A percentile compares a stretch with the other conserved stretches of the same genome.
phyloP scores from a whole-genome alignment of 2,797 vertebrate species.

The Acipenser ruthenus region DNA sequence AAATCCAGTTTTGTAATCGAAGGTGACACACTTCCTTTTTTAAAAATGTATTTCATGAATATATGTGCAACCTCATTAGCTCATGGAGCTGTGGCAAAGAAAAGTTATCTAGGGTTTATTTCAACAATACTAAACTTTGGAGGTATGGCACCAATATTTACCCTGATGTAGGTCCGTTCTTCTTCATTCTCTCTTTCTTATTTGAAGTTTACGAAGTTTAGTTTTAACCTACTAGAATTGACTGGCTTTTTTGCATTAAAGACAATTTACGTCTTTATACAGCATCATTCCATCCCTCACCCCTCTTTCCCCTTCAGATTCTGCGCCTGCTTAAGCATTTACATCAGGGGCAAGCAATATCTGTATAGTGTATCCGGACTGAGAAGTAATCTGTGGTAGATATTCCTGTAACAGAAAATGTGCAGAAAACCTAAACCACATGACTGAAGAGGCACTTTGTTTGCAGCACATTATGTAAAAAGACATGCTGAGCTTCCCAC shows the following conservation, averaged over 20 bases:
- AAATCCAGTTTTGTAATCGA: conserved; percentile 15
- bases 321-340: no score
- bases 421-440: background rate
- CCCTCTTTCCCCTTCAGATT: no score
- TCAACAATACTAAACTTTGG: no score
- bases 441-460: background rate
- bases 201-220: no score
- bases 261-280: no score
- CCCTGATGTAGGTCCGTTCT: no score
- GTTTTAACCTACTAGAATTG: no score
- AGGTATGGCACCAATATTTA: no score
- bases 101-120: background rate
- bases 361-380: background rate
- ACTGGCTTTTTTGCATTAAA: no score
- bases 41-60: conserved; percentile 15
- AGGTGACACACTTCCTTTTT: conserved; percentile 5
- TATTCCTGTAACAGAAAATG: background rate
- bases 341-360: no score
- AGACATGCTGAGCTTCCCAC: conserved; percentile 16
- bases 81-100: background rate
- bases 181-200: no score
- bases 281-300: no score
- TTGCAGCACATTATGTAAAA: conserved; percentile 1
- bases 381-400: background rate
- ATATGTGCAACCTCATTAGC: conserved; percentile 8